Evolutionary conservation across 2,797 vertebrate species (phyloP).

Genomic region (Numenius phaeopus): DNA sequence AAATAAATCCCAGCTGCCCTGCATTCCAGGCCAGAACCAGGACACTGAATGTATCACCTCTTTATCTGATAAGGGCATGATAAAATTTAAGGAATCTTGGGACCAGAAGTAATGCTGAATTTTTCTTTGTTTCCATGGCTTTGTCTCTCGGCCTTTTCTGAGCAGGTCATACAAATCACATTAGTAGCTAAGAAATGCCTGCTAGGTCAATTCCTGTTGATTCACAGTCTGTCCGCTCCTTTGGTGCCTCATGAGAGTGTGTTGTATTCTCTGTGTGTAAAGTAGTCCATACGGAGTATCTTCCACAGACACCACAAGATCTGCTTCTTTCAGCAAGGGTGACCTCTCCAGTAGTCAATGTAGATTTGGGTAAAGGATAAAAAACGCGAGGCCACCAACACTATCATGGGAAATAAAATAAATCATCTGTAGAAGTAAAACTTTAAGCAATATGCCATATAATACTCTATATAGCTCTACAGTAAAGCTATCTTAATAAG

Average conservation of each 20-base stretch:
- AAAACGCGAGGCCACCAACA: background rate
- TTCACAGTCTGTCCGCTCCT: background rate
- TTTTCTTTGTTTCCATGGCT: background rate
- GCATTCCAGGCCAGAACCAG: background rate
- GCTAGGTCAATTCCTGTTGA: background rate
- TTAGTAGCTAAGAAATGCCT: background rate
- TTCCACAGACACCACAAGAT: background rate
- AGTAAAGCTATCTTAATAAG: background rate
- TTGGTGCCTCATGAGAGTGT: background rate
- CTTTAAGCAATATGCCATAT: background rate
- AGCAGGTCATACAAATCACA: background rate
- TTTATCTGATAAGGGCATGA: background rate
- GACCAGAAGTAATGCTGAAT: background rate
- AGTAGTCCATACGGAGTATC: accelerated
- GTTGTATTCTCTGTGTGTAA: background rate
- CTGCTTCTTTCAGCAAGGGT: background rate
- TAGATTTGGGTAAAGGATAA: background rate
- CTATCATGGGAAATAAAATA: background rate
- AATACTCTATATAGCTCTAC: background rate
- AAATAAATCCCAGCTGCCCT: background rate
- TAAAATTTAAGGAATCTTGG: background rate
- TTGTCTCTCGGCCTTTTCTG: background rate
- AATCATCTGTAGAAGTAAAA: background rate
- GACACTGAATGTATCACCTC: background rate
- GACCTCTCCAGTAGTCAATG: background rate